Base-by-base conservation (phyloP, 2,113 vertebrate genomes). In the Peromyscus californicus region DNA sequence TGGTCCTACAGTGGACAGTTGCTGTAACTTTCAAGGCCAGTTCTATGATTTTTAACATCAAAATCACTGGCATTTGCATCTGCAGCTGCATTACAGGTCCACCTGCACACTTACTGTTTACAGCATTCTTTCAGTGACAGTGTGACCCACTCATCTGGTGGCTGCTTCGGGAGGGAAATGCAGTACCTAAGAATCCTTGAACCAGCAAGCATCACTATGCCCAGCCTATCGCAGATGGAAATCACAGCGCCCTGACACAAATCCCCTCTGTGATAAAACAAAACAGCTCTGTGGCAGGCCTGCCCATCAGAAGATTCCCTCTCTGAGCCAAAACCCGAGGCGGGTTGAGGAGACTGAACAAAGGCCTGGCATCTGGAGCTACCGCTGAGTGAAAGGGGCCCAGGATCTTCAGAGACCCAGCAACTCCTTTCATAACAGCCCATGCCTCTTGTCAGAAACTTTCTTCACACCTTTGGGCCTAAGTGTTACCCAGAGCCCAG, bases 281-380 rank as follows among this genome's bases (percentile, higher is more conserved):
- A 97, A 96, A 96, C 96, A 80, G 12, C 87, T 72, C 3, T 45
- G 29, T 83, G 79, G 91, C 82, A 90, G 97, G 89, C 74, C 91
- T 93, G 89, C 39, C 85, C 65, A 2, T 29, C 63, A 84, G 94
- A 87, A 63, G 74, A 72, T 76, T 59, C 80, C 93, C 19, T 42
- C 94, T 94, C 36, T 80, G 31, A 57, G 70, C 24, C 29, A 88
- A 89, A 91, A 91, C 78, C 79, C 57, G 78, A 92, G 93, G 80
- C 72, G 4, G 63, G 74, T 22, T 22, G 70, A 67, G 92, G 79
- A 61, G 57, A 21, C 42, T 10, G 59, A 97, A 97, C 97, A 97
- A 98, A 97, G 94, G 59, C 78, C 83, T 88, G 67, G 97, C 89
- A 93, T 91, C 91, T 90, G 97, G 82, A 86, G 70, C 83, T 94